phyloP scores from a whole-genome alignment of 2,888 invertebrate species.

The Heliconius charithonia region DNA sequence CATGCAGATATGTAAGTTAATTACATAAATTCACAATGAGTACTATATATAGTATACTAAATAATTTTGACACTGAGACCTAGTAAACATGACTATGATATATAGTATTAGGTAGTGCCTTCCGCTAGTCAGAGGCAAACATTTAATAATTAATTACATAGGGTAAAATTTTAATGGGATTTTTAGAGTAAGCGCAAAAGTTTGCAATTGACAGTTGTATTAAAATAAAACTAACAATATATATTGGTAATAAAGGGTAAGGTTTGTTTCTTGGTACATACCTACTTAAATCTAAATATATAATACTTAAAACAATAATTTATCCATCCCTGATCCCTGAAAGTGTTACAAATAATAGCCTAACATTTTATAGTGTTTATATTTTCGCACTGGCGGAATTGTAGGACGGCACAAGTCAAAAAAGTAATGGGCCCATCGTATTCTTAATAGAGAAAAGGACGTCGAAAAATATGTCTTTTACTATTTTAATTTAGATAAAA shows the following conservation, averaged over 20 bases:
- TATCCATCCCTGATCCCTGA: background rate
- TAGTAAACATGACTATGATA: background rate
- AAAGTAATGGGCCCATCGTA: conserved; percentile 18
- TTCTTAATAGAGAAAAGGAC: conserved; percentile 4
- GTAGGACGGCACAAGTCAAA: conserved; percentile 26
- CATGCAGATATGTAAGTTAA: conserved; percentile 15
- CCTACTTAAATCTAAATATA: conserved; percentile 21
- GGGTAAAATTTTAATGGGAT: conserved; percentile 10
- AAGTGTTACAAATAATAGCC: background rate
- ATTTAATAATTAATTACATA: conserved; percentile 10
- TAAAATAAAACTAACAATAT: conserved; percentile 2
- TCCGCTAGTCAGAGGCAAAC: background rate
- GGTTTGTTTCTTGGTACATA: background rate
- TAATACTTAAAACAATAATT: conserved; percentile 11
- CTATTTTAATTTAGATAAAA: conserved; percentile 19
- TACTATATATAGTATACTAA: background rate
- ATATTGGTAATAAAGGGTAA: background rate
- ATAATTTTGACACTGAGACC: conserved; percentile 2
- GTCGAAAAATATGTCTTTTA: conserved; percentile 18
- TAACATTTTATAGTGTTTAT: conserved; percentile 8
- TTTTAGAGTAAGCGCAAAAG: conserved; percentile 13
- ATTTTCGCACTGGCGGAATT: conserved; percentile 15
- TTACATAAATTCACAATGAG: conserved; percentile 11
- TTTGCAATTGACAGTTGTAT: conserved; percentile 19
- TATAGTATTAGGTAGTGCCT: conserved; percentile 3